Conservation (phyloP, 2,888 invertebrate species). For the Cataglyphis altisquamis region DNA sequence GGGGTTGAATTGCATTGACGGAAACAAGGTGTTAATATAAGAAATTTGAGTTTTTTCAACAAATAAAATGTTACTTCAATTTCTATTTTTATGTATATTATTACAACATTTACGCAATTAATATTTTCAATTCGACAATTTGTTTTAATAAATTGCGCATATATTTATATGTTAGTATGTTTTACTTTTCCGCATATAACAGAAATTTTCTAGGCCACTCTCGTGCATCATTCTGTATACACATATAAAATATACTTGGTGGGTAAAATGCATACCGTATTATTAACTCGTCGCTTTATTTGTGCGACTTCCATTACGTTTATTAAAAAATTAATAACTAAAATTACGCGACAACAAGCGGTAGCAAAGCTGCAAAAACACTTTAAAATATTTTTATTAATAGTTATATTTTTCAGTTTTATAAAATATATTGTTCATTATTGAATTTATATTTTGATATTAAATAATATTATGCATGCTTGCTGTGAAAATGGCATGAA, state of each 20-base stretch:
- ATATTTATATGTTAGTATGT: background rate
- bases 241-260: slow-evolving; percentile 40
- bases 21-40: background rate
- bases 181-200: background rate
- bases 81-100: background rate
- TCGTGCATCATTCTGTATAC: slow-evolving; percentile 11
- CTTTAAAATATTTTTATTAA: slow-evolving; percentile 8
- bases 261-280: slow-evolving; percentile 19
- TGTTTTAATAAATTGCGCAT: background rate
- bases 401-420: background rate
- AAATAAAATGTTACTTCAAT: background rate
- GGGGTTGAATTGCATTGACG: background rate
- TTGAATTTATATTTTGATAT: slow-evolving; percentile 19
- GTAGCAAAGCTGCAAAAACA: background rate
- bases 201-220: slow-evolving; percentile 29
- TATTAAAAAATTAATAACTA: slow-evolving; percentile 15
- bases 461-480: slow-evolving; percentile 21
- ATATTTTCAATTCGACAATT: background rate
- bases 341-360: background rate
- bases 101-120: background rate
- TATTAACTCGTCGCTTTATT: slow-evolving; percentile 40
- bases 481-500: slow-evolving; percentile 25
- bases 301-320: slow-evolving; percentile 38
- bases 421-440: background rate
- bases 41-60: background rate